Base-by-base conservation (phyloP, 2,888 invertebrate species). In the Pristionchus exspectatus region DNA sequence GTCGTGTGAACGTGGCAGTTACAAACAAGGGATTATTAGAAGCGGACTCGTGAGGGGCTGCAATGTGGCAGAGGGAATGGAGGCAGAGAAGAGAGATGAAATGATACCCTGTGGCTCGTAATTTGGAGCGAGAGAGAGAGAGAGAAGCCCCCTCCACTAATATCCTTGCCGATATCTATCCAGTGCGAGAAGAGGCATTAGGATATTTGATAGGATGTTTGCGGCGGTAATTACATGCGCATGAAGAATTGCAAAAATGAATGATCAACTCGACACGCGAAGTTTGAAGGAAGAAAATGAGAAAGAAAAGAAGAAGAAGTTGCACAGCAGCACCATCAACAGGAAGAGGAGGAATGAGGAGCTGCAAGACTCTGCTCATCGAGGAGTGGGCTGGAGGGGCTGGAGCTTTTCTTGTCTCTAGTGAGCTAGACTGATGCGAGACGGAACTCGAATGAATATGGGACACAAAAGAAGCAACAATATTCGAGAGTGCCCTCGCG, bases 171-270 rank as follows among this genome's bases (percentile, higher is more conserved):
- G 30, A 72, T 27, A 72, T 74, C 74, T 74, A 16, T 74, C 74
- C 38, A 24, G 30, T 33, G 69, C 74, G 50, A 44, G n/a, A 33
- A 44, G 24, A 54, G 44, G 44, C n/a, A 50, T 24, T 9, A 24
- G 81, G 81, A 81, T 81, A 81, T 81, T 81, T 81, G 81, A 81
- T 81, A 81, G 81, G 81, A 54, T 81, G 50, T 81, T 44, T 54
- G 81, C 44, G 81, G 50, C n/a, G 21, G 44, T 81, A 81, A 81
- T 81, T 81, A 54, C 81, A 81, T 81, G 81, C 81, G 50, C 81
- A 81, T 81, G 30, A 44, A 24, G 77, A 77, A 77, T 44, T 44
- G 81, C 74, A 74, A 30, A 33, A 38, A 27, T 24, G 50, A 81
- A 81, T 81, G 81, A 81, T 50, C 81, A 81, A 81, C 27, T 27